Conservation (phyloP, 2,888 invertebrate genomes). For the Ecliptopera silaceata region DNA sequence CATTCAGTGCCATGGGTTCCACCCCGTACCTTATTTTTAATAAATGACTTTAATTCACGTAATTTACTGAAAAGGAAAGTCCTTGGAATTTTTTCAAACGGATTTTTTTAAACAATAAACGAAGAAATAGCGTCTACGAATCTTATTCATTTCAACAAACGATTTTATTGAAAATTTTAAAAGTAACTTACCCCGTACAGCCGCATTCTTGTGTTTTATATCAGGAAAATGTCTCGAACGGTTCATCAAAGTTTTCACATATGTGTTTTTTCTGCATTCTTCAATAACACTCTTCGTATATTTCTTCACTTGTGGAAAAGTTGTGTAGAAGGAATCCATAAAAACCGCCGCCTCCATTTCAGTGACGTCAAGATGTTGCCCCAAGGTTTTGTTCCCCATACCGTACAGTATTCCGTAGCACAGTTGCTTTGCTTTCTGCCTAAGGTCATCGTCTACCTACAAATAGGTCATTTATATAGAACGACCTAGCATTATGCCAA, state of each 20-base stretch:
- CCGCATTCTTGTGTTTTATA: constrained; percentile 73
- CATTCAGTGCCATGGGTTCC: constrained; percentile 9
- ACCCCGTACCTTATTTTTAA: constrained; percentile 15
- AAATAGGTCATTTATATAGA: background rate
- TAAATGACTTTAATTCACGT: constrained; percentile 19
- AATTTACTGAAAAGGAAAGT: constrained; percentile 8
- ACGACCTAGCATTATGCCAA: background rate
- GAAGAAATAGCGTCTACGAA: too few relatives aligned
- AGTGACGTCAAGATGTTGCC: constrained; percentile 89
- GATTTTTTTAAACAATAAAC: background rate
- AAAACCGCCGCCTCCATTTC: constrained; percentile 91
- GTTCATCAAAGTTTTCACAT: constrained; percentile 92
- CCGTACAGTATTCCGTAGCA: constrained; percentile 99
- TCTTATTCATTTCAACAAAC: too few relatives aligned
- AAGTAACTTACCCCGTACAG: constrained; percentile 3
- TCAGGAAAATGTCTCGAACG: constrained; percentile 90
- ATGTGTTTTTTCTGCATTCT: constrained; percentile 87
- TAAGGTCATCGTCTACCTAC: constrained; percentile 88
- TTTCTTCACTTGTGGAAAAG: constrained; percentile 87
- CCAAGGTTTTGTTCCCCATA: constrained; percentile 93
- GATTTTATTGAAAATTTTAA: background rate
- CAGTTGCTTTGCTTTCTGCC: constrained; percentile 95
- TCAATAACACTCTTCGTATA: constrained; percentile 82
- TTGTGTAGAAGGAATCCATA: constrained; percentile 90
- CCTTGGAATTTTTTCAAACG: background rate